A percentile compares a stretch with the other conserved stretches of the same genome.
Evolutionary conservation across 2,888 invertebrate species (phyloP).

Genomic region (Heteromyza rotundicornis): DNA sequence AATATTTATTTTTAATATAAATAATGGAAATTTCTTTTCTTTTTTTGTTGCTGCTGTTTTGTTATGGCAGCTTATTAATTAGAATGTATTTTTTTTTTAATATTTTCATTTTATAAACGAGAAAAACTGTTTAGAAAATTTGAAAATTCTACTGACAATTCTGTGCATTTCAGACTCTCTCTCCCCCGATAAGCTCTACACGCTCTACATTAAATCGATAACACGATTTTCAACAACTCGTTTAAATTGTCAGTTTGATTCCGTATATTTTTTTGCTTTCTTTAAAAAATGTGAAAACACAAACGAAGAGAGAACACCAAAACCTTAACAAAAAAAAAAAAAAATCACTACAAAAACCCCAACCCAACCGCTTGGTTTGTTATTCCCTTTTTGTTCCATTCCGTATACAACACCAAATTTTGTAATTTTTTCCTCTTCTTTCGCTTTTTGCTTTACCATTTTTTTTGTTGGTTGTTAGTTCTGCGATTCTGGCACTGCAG

Average conservation of each 20-base stretch:
- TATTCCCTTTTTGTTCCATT: slow-evolving; percentile 31
- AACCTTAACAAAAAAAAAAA: slow-evolving; percentile 1
- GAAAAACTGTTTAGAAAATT: too few relatives aligned
- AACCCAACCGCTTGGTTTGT: slow-evolving; percentile 3
- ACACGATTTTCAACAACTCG: slow-evolving; percentile 49
- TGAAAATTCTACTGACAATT: too few relatives aligned
- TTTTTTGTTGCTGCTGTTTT: too few relatives aligned
- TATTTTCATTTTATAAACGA: too few relatives aligned
- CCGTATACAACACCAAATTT: slow-evolving; percentile 41
- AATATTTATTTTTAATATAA: too few relatives aligned
- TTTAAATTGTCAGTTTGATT: slow-evolving; percentile 55
- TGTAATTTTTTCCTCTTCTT: slow-evolving; percentile 15
- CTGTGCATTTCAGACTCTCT: too few relatives aligned
- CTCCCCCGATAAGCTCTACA: too few relatives aligned
- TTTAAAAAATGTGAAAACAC: not conserved
- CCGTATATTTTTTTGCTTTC: slow-evolving; percentile 33
- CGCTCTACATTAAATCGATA: slow-evolving; percentile 50
- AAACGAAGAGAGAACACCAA: not conserved
- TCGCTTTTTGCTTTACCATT: not conserved
- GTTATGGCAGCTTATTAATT: too few relatives aligned
- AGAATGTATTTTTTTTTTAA: too few relatives aligned
- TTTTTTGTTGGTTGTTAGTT: slow-evolving; percentile 11
- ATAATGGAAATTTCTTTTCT: too few relatives aligned
- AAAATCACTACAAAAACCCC: slow-evolving; percentile 9
- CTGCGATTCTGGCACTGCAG: slow-evolving; percentile 16